Base-by-base conservation (phyloP, 2,797 vertebrate genomes). In the Enteromius trimaculatus region DNA sequence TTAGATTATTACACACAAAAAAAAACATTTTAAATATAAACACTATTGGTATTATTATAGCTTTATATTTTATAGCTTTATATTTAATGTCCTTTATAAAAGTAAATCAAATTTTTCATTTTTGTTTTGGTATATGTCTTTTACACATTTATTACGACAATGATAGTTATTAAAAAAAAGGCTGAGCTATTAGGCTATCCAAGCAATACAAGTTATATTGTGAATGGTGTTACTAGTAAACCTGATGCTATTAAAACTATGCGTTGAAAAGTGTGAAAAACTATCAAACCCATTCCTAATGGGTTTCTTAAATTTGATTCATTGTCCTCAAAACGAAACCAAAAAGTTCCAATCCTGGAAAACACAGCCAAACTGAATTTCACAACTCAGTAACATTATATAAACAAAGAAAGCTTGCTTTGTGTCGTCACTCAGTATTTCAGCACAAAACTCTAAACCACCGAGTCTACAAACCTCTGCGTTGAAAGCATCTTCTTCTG, bases 401-500 rank as follows among this genome's bases (percentile, higher is more conserved):
- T 17, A 31, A 75, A 55, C 3, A 19, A 6, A 53, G 17, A 29
- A 4, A 8, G 29, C 16, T 51, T 7, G 5, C 1, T 51, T 49
- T 14, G 9, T 21, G 1, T 8, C 17, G 16, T 21, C 34, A 34
- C 34, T 34, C 64, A 5, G 34, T 55, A 6, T 58, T 58, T 76
- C 2, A 39, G 7, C 21, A 53, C 42, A 71, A 17, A 29, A 34
- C 10, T 53, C 2, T 42, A 53, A 53, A 53, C 9, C 3, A 29
- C 13, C 0, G 0, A 10, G 6, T 23, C 8, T 9, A 75, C 72
- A 70, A 70, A 83, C 88, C 88, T 89, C 88, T 2, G 80, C 82
- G 21, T 70, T 88, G 37, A 89, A 86, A 31, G 62, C 42, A 1
- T 89, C 87, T 26, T 85, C 86, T 26, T 86, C 70, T 31, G 76